Conservation (phyloP, 1,140 invertebrate species). For the Wasmannia auropunctata region DNA sequence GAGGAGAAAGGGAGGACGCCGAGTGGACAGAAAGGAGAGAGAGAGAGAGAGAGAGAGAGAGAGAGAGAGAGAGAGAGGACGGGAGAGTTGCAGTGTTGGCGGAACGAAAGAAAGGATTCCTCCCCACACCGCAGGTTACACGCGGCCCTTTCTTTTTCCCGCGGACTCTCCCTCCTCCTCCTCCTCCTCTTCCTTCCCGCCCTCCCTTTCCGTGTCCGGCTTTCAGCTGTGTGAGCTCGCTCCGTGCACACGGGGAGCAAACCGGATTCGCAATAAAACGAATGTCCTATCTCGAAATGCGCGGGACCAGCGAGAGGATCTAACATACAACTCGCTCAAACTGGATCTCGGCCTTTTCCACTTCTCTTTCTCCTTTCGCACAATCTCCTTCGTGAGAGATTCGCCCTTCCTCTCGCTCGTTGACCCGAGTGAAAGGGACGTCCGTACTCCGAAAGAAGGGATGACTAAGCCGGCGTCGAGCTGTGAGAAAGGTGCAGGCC, state of each 20-base stretch:
- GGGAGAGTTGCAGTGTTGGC: conserved; percentile 28
- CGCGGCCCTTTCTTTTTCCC: conserved; percentile 62
- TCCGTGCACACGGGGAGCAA: conserved; percentile 70
- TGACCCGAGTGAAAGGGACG: conserved; percentile 76
- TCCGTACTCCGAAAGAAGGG: conserved; percentile 75
- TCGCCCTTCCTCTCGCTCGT: conserved; percentile 21
- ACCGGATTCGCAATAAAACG: conserved; percentile 84
- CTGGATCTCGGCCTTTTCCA: conserved; percentile 72
- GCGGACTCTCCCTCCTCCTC: conserved; percentile 55
- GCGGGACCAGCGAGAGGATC: conserved; percentile 69
- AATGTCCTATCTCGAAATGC: conserved; percentile 67
- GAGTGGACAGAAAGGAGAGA: too few relatives aligned
- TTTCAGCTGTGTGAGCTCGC: conserved; percentile 13
- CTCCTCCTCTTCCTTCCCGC: conserved; percentile 21
- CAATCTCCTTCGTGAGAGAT: conserved; percentile 60
- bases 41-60: neutral
- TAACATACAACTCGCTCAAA: conserved; percentile 72
- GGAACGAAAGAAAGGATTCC: conserved; percentile 64
- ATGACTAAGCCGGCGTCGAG: conserved; percentile 67
- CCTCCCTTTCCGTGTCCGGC: conserved; percentile 41
- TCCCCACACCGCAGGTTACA: conserved; percentile 25
- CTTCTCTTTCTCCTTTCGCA: conserved; percentile 68
- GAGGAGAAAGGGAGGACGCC: conserved; percentile 52
- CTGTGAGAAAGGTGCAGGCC: conserved; percentile 79
- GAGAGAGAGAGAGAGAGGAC: neutral